A percentile compares a stretch with the other conserved stretches of the same genome.
Evolutionary conservation across 2,797 vertebrate species (phyloP).

Genomic region (Cyclura pinguis): DNA sequence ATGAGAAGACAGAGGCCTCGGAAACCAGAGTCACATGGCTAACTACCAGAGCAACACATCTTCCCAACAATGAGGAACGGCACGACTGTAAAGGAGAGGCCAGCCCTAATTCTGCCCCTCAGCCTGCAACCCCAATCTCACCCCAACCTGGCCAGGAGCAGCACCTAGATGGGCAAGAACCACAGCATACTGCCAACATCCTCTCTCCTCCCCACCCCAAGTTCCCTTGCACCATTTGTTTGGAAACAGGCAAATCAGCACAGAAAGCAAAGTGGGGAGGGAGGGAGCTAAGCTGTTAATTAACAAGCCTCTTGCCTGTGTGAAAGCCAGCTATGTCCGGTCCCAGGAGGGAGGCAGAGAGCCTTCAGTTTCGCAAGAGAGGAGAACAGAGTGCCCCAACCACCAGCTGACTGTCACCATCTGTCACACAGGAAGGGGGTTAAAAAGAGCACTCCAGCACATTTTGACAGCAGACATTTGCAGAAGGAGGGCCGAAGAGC

Average conservation of each 20-base stretch:
- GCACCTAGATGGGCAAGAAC: not conserved
- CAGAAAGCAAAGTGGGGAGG: not conserved
- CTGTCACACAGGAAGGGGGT: slow-evolving; percentile 46
- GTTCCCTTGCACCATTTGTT: not conserved
- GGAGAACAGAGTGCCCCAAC: slow-evolving; percentile 55
- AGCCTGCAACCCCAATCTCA: not conserved
- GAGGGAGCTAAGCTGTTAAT: slow-evolving; percentile 42
- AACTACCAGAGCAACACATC: not conserved
- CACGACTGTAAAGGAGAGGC: not conserved
- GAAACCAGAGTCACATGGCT: not conserved
- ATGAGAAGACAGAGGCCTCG: not conserved
- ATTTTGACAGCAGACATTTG: slow-evolving; percentile 30
- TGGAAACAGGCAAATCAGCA: slow-evolving; percentile 21
- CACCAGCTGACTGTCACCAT: slow-evolving; percentile 66
- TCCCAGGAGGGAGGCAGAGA: accelerated
- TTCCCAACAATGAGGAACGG: not conserved
- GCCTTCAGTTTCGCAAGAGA: slow-evolving; percentile 26
- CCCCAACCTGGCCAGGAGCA: not conserved
- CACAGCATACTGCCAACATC: not conserved
- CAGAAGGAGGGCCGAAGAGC: not conserved
- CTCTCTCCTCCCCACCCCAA: not conserved
- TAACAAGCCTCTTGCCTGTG: slow-evolving; percentile 35
- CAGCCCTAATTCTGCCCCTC: not conserved
- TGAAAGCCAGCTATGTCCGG: slow-evolving; percentile 45
- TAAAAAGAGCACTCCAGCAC: slow-evolving; percentile 39